Conservation (phyloP, 2,888 invertebrate genomes). For the Heliothis peltigera region DNA sequence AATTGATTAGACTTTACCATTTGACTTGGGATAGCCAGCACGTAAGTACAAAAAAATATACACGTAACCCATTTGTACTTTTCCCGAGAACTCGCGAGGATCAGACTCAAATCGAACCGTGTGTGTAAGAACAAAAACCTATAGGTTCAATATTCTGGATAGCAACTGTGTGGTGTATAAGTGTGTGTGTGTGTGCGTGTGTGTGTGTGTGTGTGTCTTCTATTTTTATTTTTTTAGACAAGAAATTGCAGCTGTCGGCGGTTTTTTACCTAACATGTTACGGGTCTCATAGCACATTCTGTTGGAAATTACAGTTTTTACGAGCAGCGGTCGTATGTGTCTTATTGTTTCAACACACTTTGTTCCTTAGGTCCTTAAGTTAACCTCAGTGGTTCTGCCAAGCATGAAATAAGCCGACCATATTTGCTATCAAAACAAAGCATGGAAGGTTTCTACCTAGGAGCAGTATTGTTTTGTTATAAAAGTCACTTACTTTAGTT, state of each 20-base stretch:
- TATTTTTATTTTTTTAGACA: constrained; percentile 16
- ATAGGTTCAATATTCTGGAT: not conserved
- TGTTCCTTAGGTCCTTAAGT: constrained; percentile 10
- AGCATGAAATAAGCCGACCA: not conserved
- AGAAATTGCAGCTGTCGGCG: constrained; percentile 12
- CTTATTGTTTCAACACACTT: constrained; percentile 34
- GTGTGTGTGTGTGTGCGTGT: too few relatives aligned
- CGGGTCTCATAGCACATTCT: constrained; percentile 38
- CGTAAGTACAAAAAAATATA: too few relatives aligned
- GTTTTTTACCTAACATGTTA: constrained; percentile 42
- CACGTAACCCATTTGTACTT: too few relatives aligned
- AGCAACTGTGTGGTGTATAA: not conserved
- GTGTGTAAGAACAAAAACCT: not conserved
- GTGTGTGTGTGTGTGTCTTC: not conserved
- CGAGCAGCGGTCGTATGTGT: constrained; percentile 34
- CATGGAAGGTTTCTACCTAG: too few relatives aligned
- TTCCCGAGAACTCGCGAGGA: too few relatives aligned
- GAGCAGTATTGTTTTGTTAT: not conserved
- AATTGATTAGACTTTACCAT: too few relatives aligned
- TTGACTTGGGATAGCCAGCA: too few relatives aligned
- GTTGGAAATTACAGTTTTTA: constrained; percentile 56
- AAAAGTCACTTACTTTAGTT: not conserved
- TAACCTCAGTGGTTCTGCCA: not conserved
- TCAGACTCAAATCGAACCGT: too few relatives aligned
- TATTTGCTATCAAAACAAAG: too few relatives aligned